A percentile compares a stretch with the other conserved stretches of the same genome.
Conservation (phyloP, 1,140 invertebrate genomes). For the Brachionus rotundiformis region DNA sequence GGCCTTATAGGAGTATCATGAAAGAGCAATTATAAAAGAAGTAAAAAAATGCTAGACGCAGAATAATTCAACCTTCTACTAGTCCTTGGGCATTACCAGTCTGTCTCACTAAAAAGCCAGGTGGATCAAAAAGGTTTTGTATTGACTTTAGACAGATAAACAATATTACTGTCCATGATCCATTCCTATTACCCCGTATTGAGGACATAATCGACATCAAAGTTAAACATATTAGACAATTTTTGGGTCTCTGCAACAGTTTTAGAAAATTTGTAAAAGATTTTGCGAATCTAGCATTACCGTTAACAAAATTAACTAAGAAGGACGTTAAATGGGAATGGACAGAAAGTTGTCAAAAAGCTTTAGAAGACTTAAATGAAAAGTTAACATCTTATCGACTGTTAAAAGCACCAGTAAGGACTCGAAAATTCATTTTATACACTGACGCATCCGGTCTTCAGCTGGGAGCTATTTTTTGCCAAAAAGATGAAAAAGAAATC, state of each 20-base stretch:
- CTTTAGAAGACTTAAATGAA: conserved; percentile 54
- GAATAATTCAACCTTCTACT: conserved; percentile 6
- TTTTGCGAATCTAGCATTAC: conserved; percentile 55
- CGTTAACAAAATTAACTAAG: conserved; percentile 53
- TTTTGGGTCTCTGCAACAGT: conserved; percentile 57
- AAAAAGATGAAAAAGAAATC: conserved; percentile 53
- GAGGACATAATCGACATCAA: conserved; percentile 50
- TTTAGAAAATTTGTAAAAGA: conserved; percentile 56
- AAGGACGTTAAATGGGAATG: conserved; percentile 30
- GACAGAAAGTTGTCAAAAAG: conserved; percentile 7
- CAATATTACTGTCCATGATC: neutral
- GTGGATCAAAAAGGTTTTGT: conserved; percentile 62
- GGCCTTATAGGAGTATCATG: neutral
- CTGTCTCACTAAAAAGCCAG: conserved; percentile 62
- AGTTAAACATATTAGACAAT: conserved; percentile 55
- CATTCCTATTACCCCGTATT: neutral
- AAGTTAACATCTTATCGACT: conserved; percentile 47
- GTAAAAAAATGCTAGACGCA: conserved; percentile 17
- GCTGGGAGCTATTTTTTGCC: conserved; percentile 54
- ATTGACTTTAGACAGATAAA: conserved; percentile 63
- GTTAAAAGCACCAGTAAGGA: conserved; percentile 53
- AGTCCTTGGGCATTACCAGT: conserved; percentile 53
- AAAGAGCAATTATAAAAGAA: conserved; percentile 21
- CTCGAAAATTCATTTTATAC: conserved; percentile 53
- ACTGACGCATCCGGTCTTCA: conserved; percentile 53